Evolutionary conservation across 2,797 vertebrate genomes (phyloP), one percentile per base, ranked within the genome.

Genomic region (Eupleurogrammus muticus): DNA sequence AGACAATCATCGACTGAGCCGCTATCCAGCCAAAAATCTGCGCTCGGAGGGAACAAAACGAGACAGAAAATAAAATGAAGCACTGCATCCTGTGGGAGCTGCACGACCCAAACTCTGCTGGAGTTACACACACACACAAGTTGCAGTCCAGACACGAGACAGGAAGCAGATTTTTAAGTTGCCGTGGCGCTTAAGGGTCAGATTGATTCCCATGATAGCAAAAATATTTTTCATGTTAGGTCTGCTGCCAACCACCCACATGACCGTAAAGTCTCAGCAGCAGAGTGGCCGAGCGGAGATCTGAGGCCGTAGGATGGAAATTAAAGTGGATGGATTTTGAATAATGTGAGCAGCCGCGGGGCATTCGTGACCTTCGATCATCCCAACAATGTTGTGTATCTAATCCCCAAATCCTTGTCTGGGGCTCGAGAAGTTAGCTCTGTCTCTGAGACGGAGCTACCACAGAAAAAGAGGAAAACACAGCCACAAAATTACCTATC

Each of bases 171-270:
- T 64, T 32, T 66, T 61, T 63, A 28, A 66, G 48, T 24, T 74
- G 52, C 64, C 2, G 32, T 42, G 52, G 54, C 34, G 16, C 65
- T 73, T 75, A 77, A 75, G 81, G 74, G 75, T 77, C 75, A 79
- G n/a, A 14, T 77, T 80, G 77, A 85, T 73, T 75, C 73, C 66
- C 61, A 16, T 50, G 69, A 82, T 75, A 77, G 73, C 70, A 53
- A 56, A n/a, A 83, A 73, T 70, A 20, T 65, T 83, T 79, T 86
- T 78, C 72, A 70, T 67, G 80, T 81, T 90, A 79, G 7, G 70
- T 80, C 80, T 88, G 72, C 61, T 80, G 75, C 84, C 70, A 87
- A 36, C 75, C 80, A 49, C 79, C 89, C 81, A 77, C 78, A 42
- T 42, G 50, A 66, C 49, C 61, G 57, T 46, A 24, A 82, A 42